phyloP scores from a whole-genome alignment of 2,888 invertebrate genomes.

The Melieria picta region DNA sequence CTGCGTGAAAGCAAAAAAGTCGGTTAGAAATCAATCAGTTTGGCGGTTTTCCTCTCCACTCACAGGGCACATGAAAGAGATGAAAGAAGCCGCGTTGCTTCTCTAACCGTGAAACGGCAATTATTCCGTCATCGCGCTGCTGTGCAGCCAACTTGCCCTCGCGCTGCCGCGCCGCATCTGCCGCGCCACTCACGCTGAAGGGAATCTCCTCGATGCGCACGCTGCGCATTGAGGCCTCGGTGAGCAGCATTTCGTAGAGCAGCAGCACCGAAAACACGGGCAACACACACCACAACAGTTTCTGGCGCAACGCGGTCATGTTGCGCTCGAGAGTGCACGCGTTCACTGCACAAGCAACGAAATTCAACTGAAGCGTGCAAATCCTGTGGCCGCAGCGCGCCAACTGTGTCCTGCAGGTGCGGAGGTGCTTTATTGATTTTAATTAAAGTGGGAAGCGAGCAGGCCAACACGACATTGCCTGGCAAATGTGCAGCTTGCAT shows the following conservation, averaged over 20 bases:
- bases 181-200: slow-evolving; percentile 42
- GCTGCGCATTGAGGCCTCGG: slow-evolving; percentile 52
- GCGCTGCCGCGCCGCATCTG: background rate
- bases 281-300: slow-evolving; percentile 44
- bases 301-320: slow-evolving; percentile 39
- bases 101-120: slow-evolving; percentile 54
- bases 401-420: slow-evolving; percentile 17
- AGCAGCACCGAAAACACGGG: slow-evolving; percentile 50
- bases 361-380: slow-evolving; percentile 45
- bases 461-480: background rate
- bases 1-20: slow-evolving; percentile 44
- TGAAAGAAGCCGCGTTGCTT: slow-evolving; percentile 59
- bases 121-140: slow-evolving; percentile 47
- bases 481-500: slow-evolving; percentile 24
- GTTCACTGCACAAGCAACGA: slow-evolving; percentile 3
- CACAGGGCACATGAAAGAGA: slow-evolving; percentile 63
- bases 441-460: slow-evolving; percentile 28
- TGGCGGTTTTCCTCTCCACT: slow-evolving; percentile 34
- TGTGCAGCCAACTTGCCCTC: background rate
- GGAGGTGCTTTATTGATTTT: slow-evolving; percentile 50
- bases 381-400: background rate
- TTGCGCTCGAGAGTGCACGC: too few relatives aligned
- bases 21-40: too few relatives aligned
- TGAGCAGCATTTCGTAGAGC: slow-evolving; percentile 42
- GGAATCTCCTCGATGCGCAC: slow-evolving; percentile 57